phyloP scores from a whole-genome alignment of 2,888 invertebrate species.

The Panopea generosa region DNA sequence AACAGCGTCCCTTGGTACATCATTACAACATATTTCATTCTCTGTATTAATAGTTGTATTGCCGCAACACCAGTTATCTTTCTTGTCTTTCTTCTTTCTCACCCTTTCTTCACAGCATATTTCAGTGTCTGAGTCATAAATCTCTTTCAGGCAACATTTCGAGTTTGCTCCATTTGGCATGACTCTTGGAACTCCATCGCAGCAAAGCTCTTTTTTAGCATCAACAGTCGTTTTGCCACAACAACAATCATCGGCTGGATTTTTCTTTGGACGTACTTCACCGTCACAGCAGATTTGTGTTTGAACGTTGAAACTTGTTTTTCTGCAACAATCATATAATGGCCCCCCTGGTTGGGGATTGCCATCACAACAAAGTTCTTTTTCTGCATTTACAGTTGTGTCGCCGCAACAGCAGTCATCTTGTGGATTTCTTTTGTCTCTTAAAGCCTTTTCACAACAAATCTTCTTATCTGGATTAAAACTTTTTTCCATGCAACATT shows the following conservation, averaged over 20 bases:
- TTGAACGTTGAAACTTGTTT: constrained; percentile 36
- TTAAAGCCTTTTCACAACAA: constrained; percentile 43
- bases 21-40: constrained; percentile 53
- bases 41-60: constrained; percentile 39
- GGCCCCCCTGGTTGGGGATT: constrained; percentile 36
- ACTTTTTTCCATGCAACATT: constrained; percentile 37
- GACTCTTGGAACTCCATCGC: constrained; percentile 42
- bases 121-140: constrained; percentile 39
- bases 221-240: constrained; percentile 38
- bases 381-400: constrained; percentile 43
- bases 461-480: constrained; percentile 30
- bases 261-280: constrained; percentile 34
- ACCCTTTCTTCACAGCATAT: constrained; percentile 47
- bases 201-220: constrained; percentile 36
- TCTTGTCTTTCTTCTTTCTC: constrained; percentile 40
- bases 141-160: constrained; percentile 43
- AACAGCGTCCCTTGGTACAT: constrained; percentile 35
- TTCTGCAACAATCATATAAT: constrained; percentile 41
- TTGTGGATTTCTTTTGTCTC: constrained; percentile 29
- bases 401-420: constrained; percentile 57
- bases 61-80: constrained; percentile 56
- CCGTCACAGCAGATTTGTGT: constrained; percentile 46
- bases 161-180: constrained; percentile 30
- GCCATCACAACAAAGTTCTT: constrained; percentile 53
- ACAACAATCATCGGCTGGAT: constrained; percentile 42